These are phyloP conservation scores for Chionis minor DNA, from an alignment of 2,113 vertebrate genomes.

Conservation along the genomic window DNA sequence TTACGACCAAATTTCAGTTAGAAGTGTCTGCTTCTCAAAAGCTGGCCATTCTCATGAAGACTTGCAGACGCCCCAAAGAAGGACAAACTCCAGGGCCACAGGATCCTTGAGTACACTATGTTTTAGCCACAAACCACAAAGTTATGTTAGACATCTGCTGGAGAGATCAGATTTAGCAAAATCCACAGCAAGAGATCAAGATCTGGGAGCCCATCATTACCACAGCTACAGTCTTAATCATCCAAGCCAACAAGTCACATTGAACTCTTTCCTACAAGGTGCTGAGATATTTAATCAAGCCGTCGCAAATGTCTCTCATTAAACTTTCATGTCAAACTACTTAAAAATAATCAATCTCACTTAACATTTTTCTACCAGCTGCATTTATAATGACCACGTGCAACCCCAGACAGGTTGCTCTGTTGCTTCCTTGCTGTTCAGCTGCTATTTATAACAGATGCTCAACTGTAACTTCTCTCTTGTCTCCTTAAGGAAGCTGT, in stretches of 20 bases:
- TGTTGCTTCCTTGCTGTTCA: neutral
- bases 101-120: neutral
- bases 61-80: rapidly evolving
- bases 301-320: neutral
- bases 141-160: neutral
- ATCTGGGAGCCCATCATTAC: neutral
- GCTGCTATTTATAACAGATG: neutral
- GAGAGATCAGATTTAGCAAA: neutral
- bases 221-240: neutral
- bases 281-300: neutral
- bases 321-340: neutral
- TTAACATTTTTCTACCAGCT: neutral
- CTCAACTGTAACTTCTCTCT: neutral
- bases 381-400: rapidly evolving
- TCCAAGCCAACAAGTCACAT: rapidly evolving
- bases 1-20: neutral
- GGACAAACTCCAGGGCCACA: rapidly evolving
- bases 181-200: rapidly evolving
- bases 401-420: neutral
- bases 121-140: neutral
- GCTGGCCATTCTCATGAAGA: neutral
- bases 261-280: neutral
- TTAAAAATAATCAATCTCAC: neutral
- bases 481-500: neutral
- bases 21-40: rapidly evolving